Conservation (phyloP, 2,888 invertebrate species). For the Opisthograptis luteolata region DNA sequence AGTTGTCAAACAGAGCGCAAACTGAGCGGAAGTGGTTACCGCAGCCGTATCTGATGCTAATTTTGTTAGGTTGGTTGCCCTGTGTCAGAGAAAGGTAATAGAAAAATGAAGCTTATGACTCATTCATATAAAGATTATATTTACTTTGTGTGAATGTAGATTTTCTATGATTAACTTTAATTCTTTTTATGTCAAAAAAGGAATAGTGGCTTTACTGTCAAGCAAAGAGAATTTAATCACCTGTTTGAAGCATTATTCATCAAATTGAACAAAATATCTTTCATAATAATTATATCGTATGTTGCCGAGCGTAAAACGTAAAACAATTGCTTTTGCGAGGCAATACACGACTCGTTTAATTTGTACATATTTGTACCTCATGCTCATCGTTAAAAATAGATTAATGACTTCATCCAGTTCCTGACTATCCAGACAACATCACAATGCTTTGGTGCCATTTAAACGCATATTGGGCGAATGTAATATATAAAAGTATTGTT, state of each 20-base stretch:
- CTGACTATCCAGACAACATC: not conserved
- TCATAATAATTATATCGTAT: too few species aligned
- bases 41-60: conserved; percentile 47
- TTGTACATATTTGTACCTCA: conserved; percentile 1
- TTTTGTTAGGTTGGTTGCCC: conserved; percentile 40
- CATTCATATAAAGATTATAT: too few species aligned
- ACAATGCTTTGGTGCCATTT: not conserved
- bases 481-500: too few species aligned
- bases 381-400: conserved; percentile 24
- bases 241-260: too few species aligned
- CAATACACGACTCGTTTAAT: conserved; percentile 3
- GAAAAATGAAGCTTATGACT: not conserved
- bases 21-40: conserved; percentile 53
- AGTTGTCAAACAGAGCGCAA: conserved; percentile 65
- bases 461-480: too few species aligned
- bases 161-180: too few species aligned
- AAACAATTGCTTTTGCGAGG: not conserved
- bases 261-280: too few species aligned
- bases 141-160: too few species aligned
- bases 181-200: too few species aligned
- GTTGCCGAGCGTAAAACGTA: too few species aligned
- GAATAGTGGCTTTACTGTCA: too few species aligned
- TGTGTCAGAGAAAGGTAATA: conserved; percentile 4
- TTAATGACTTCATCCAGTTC: conserved; percentile 30
- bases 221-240: too few species aligned